phyloP scores from a whole-genome alignment of 23 tunicate genomes.

The Phallusia fumigata region DNA sequence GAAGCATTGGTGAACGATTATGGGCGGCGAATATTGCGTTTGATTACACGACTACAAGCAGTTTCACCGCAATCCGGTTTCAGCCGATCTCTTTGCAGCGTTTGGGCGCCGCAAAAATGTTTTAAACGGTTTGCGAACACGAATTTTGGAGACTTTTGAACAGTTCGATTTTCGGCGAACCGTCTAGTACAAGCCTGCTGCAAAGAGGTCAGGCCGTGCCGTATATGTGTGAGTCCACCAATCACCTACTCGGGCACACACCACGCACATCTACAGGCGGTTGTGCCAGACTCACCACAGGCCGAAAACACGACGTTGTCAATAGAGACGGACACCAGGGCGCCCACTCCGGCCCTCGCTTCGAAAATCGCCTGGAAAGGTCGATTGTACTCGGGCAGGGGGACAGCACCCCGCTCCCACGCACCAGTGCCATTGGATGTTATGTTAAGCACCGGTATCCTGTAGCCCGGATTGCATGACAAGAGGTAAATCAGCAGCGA shows the following conservation, averaged over 20 bases:
- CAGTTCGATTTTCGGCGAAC: neutral
- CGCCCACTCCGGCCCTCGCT: slow-evolving; percentile 27
- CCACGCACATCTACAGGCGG: neutral
- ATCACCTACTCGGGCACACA: neutral
- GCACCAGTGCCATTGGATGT: slow-evolving; percentile 23
- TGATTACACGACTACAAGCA: neutral
- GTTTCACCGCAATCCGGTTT: neutral
- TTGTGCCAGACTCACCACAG: slow-evolving; percentile 76
- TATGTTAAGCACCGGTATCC: slow-evolving; percentile 61
- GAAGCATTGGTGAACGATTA: too few species aligned
- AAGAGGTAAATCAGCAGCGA: slow-evolving; percentile 58
- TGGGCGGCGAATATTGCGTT: neutral
- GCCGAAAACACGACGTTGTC: slow-evolving; percentile 80
- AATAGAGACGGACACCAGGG: slow-evolving; percentile 55
- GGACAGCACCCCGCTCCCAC: slow-evolving; percentile 59
- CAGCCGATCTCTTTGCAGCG: slow-evolving; percentile 11
- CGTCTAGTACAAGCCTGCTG: neutral
- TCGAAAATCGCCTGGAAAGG: slow-evolving; percentile 83
- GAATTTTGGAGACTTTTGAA: neutral
- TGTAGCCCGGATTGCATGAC: slow-evolving; percentile 79
- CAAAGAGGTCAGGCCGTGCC: neutral
- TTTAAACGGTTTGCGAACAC: neutral
- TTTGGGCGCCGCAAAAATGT: neutral
- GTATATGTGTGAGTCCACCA: neutral
- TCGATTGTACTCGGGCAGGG: slow-evolving; percentile 68